Evolutionary conservation across 2,888 invertebrate genomes (phyloP).

Genomic region (Drosophila borborema): DNA sequence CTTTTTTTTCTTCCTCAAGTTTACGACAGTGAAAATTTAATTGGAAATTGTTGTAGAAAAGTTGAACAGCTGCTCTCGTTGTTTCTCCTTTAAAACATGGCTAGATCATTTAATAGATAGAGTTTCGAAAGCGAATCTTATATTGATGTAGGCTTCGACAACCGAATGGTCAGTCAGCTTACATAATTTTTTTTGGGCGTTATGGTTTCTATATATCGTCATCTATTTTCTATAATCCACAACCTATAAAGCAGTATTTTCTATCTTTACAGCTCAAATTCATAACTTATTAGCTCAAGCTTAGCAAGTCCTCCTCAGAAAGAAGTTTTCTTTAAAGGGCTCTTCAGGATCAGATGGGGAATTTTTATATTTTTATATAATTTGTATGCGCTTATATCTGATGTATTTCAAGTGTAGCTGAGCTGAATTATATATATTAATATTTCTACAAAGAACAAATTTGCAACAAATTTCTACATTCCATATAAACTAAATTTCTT

Average conservation of each 20-base stretch:
- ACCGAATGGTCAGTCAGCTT: background rate
- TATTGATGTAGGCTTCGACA: background rate
- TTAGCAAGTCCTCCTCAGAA: no score
- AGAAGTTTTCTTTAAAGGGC: no score
- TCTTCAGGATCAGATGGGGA: no score
- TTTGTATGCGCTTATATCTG: no score
- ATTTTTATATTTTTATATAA: no score
- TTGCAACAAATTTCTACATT: background rate
- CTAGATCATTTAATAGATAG: no score
- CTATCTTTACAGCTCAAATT: background rate
- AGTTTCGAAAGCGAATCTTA: background rate
- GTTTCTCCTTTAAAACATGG: background rate
- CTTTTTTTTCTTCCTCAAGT: constrained; percentile 6
- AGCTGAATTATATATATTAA: no score
- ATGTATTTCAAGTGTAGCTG: no score
- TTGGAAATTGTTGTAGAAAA: constrained; percentile 4
- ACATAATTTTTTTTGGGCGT: no score
- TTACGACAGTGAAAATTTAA: constrained; percentile 1
- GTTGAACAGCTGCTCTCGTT: background rate
- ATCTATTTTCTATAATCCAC: background rate
- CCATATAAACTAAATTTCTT: background rate
- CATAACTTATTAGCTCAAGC: background rate
- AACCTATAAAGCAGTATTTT: background rate
- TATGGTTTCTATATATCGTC: background rate
- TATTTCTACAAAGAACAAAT: no score